Conservation (phyloP, 2,113 vertebrate genomes). For the Sceloporus undulatus region DNA sequence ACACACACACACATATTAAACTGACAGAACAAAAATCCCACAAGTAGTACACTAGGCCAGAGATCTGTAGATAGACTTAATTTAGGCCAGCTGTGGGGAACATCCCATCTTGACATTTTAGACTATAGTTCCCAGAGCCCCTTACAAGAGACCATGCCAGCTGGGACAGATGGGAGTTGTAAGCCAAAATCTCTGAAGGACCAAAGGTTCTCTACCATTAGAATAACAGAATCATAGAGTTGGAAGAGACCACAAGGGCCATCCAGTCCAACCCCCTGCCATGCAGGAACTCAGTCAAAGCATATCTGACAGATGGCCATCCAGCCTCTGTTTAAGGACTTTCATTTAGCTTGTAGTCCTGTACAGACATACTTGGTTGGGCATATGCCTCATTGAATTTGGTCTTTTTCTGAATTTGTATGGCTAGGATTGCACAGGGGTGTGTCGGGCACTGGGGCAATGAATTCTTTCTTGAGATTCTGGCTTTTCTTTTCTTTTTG, state of each 20-base stretch:
- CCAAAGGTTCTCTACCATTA: not conserved
- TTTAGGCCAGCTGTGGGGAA: not conserved
- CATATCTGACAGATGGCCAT: no score
- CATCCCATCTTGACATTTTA: not conserved
- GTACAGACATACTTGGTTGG: not conserved
- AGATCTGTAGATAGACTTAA: not conserved
- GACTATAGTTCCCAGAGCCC: not conserved
- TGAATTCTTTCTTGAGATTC: not conserved
- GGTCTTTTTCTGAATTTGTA: not conserved
- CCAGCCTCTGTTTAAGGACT: no score
- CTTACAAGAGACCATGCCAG: not conserved
- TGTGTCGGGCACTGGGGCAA: not conserved
- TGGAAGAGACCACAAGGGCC: no score
- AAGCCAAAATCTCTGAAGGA: not conserved
- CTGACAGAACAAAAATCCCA: not conserved
- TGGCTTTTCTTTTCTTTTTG: not conserved
- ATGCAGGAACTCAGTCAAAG: no score
- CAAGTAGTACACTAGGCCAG: not conserved
- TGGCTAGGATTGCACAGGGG: not conserved
- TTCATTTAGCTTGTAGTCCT: not conserved
- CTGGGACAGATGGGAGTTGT: not conserved
- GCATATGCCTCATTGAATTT: not conserved
- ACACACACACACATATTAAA: not conserved
- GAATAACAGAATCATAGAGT: no score
- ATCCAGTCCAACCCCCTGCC: no score